Conservation (phyloP, 2,797 vertebrate species). For the Chloroceryle inda region DNA sequence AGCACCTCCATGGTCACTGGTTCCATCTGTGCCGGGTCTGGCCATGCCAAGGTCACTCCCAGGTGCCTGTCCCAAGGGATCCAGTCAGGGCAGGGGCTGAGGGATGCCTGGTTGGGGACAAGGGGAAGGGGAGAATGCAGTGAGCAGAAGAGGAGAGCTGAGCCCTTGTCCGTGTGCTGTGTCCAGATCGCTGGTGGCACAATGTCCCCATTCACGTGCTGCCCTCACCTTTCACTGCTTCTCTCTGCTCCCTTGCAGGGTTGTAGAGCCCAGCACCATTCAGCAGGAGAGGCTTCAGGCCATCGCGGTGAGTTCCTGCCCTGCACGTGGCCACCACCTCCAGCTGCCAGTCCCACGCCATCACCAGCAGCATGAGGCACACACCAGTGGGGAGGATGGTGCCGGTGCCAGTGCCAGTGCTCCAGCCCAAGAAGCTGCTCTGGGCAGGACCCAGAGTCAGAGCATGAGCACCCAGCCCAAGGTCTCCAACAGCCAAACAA, state of each 20-base stretch:
- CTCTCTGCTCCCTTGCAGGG: conserved; percentile 76
- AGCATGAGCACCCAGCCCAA: background rate
- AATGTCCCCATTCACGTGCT: background rate
- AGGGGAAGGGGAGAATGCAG: background rate
- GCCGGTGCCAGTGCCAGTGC: accelerated
- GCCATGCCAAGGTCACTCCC: background rate
- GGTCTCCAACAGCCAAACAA: background rate
- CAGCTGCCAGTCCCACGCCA: too few species aligned
- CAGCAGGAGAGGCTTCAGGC: conserved; percentile 92
- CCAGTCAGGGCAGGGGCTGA: background rate
- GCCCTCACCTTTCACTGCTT: background rate
- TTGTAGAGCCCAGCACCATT: conserved; percentile 82
- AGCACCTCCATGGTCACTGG: background rate
- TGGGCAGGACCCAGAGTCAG: background rate
- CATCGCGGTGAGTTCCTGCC: conserved; percentile 86
- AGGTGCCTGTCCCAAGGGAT: accelerated
- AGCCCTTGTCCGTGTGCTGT: accelerated
- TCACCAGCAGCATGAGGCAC: background rate
- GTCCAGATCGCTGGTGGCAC: background rate
- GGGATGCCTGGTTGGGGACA: background rate
- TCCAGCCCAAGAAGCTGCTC: background rate
- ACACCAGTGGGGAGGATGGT: accelerated
- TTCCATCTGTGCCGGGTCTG: background rate
- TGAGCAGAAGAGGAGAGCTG: background rate
- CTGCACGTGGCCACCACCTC: background rate